Conservation (phyloP, 64 coral and sea anemone species). For the Hydrozoanthus tunicans region DNA sequence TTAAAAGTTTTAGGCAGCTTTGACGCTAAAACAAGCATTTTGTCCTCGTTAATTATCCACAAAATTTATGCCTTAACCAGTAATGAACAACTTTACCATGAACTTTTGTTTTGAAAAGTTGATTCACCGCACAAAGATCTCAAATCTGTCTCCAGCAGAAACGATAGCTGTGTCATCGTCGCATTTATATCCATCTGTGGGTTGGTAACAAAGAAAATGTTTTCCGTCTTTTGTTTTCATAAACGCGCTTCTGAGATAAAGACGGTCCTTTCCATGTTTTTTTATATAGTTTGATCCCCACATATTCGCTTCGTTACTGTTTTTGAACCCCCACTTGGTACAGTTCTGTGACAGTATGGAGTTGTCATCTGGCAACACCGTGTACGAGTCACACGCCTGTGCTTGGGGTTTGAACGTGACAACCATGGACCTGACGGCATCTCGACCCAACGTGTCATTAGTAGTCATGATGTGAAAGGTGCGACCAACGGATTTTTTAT, state of each 20-base stretch:
- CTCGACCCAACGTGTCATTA: neutral
- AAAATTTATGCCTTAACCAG: too few species aligned
- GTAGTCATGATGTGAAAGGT: neutral
- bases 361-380: neutral
- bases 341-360: constrained; percentile 5
- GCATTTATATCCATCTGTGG: neutral
- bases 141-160: neutral
- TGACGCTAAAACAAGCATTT: too few species aligned
- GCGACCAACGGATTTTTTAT: too few species aligned
- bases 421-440: neutral
- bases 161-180: neutral
- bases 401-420: neutral
- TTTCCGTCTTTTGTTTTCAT: neutral
- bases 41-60: too few species aligned
- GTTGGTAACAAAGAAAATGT: neutral
- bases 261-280: neutral
- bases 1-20: too few species aligned
- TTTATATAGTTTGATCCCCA: neutral
- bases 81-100: too few species aligned
- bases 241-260: neutral
- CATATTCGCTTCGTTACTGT: neutral
- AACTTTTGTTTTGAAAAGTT: too few species aligned
- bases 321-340: neutral
- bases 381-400: neutral
- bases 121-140: neutral